These are phyloP conservation scores for Aix galericulata DNA, from an alignment of 2,113 vertebrate genomes.

Conservation along the genomic window DNA sequence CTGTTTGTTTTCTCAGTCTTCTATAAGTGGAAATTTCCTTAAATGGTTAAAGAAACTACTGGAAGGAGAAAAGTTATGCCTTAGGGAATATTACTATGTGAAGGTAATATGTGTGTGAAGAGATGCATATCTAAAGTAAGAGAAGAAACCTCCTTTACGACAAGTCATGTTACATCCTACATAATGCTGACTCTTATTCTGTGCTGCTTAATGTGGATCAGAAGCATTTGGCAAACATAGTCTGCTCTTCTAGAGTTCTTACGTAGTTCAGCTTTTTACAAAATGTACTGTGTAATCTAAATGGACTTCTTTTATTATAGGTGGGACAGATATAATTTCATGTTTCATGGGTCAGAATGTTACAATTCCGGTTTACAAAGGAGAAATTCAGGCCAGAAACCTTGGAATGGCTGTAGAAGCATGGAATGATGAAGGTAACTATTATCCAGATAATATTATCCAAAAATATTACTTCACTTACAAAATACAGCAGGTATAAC, in stretches of 20 bases:
- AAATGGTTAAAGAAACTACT: neutral
- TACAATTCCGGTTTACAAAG: conserved; percentile 89
- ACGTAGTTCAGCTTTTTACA: neutral
- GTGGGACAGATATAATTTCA: conserved; percentile 96
- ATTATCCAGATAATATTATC: no score
- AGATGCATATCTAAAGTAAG: neutral
- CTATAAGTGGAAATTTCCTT: neutral
- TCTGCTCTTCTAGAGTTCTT: neutral
- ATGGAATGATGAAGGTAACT: conserved; percentile 88
- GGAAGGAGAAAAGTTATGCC: neutral
- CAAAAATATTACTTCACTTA: neutral
- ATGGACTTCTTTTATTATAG: conserved; percentile 59
- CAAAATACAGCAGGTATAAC: neutral
- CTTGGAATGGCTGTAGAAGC: conserved; percentile 94
- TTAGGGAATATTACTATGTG: neutral
- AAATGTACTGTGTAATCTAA: neutral
- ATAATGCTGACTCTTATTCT: neutral
- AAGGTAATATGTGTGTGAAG: neutral
- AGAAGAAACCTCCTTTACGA: neutral
- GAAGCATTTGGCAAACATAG: neutral
- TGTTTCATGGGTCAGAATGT: conserved; percentile 97
- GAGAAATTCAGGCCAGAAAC: conserved; percentile 95
- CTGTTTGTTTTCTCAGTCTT: neutral
- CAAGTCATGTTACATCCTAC: neutral
- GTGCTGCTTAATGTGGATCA: neutral